These are phyloP conservation scores for Staurois parvus DNA, from an alignment of 2,797 vertebrate species.

Conservation along the genomic window DNA sequence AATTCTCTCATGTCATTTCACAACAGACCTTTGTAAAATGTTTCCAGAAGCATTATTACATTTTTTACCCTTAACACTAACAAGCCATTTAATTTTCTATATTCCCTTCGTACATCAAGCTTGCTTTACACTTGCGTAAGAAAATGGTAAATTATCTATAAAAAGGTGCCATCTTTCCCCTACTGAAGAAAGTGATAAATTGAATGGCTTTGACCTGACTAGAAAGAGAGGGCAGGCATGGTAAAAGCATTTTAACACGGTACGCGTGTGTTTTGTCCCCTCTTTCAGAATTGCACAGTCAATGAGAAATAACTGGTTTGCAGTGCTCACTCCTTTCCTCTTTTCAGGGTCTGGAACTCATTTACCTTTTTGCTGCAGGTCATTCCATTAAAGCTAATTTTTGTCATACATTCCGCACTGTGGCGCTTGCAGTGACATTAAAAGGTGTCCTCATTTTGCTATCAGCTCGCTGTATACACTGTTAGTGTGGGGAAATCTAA, in stretches of 20 bases:
- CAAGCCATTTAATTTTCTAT: constrained; percentile 29
- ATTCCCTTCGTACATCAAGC: neutral
- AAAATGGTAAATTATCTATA: constrained; percentile 53
- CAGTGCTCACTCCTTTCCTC: constrained; percentile 23
- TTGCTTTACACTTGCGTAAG: constrained; percentile 17
- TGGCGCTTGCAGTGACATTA: constrained; percentile 62
- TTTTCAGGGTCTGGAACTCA: constrained; percentile 35
- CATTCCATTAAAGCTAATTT: constrained; percentile 65
- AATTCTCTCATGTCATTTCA: neutral
- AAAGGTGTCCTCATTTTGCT: constrained; percentile 70
- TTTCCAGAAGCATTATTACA: constrained; percentile 2
- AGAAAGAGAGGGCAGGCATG: constrained; percentile 55
- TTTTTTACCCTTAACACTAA: constrained; percentile 7
- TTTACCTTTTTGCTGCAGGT: constrained; percentile 49
- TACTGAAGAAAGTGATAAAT: constrained; percentile 56
- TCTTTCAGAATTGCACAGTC: constrained; percentile 38
- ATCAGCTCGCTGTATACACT: constrained; percentile 72
- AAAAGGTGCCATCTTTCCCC: constrained; percentile 48
- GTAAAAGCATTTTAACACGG: constrained; percentile 56
- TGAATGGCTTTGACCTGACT: constrained; percentile 53
- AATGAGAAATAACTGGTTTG: constrained; percentile 48
- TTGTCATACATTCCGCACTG: constrained; percentile 66
- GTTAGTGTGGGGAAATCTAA: constrained; percentile 78
- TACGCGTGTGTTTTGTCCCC: constrained; percentile 44
- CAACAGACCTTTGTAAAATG: constrained; percentile 7